Percentiles rank a stretch among this genome's conserved stretches.
phyloP scores from a whole-genome alignment of 2,797 vertebrate genomes.

The Anas bernieri region DNA sequence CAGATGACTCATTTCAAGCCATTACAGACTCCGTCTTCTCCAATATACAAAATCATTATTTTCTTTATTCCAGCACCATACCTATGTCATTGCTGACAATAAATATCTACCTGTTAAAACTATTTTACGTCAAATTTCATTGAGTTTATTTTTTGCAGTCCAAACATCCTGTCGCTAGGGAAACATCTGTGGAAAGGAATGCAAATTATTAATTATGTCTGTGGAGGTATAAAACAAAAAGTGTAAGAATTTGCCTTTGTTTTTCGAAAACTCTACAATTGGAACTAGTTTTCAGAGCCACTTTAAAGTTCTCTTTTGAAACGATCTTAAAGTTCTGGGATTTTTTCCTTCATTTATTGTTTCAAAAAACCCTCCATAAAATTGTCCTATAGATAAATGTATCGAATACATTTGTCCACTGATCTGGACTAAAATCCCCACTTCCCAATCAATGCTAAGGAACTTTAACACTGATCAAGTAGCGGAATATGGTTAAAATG shows the following conservation, averaged over 20 bases:
- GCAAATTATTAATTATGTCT: neutral
- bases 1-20: neutral
- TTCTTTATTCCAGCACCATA: neutral
- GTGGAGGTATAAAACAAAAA: neutral
- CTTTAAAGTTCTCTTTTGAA: neutral
- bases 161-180: slow-evolving; percentile 48
- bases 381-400: neutral
- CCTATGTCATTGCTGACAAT: neutral
- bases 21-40: neutral
- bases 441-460: neutral
- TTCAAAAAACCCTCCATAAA: neutral
- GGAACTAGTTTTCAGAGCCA: neutral
- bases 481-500: neutral
- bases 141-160: neutral
- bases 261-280: neutral
- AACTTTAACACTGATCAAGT: neutral
- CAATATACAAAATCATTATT: neutral
- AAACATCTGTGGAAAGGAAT: slow-evolving; percentile 57
- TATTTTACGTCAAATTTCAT: slow-evolving; percentile 1
- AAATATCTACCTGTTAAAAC: neutral
- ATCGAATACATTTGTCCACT: neutral
- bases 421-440: neutral
- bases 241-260: neutral
- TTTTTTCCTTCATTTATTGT: neutral
- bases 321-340: neutral